Evolutionary conservation across 2,797 vertebrate genomes (phyloP), one percentile per base, ranked within the genome.

Genomic region (Melanotaenia nigrans): DNA sequence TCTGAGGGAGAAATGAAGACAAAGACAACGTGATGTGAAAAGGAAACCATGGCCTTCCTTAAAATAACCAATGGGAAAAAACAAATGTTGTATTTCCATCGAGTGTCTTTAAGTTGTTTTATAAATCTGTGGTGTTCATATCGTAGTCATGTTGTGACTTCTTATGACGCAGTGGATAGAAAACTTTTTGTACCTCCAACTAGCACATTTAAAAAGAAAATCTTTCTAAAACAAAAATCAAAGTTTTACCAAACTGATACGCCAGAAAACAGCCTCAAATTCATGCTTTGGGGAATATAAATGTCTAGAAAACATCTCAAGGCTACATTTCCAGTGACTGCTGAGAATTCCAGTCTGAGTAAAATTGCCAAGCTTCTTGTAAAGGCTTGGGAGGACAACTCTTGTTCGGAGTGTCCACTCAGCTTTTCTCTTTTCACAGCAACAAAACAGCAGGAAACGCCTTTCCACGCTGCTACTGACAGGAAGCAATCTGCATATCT

Each of bases 401-500:
- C 33, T 18, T 53, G 61, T 16, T 56, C 42, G 68, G 65, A 73
- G 20, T 13, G 66, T 79, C 82, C 79, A 80, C 63, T 83, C 86
- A 83, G 84, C 67, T 70, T 65, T 75, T 79, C 78, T 75, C 65
- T 81, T 67, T 76, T 85, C 83, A 73, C 68, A 63, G 49, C 65
- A 56, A 73, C 85, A 78, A 65, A 88, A 68, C 70, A 67, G 75
- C 89, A 87, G 87, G 89, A 90, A 90, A 63, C n/a, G 25, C 56
- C 79, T 79, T 73, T 85, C 77, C 68, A 83, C 75, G 7, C 84
- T 2, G 71, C 87, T 72, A 20, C 74, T 12, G 84, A 71, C 87
- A 87, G 90, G 89, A 90, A 89, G 73, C 84, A 72, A 91, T 91
- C 80, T 84, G 47, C 83, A 87, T 84, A 80, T 88, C 76, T 89